Evolutionary conservation across 1,140 invertebrate species (phyloP), one percentile per base, ranked within the genome.

Genomic region (Drosophila pallidifrons): DNA sequence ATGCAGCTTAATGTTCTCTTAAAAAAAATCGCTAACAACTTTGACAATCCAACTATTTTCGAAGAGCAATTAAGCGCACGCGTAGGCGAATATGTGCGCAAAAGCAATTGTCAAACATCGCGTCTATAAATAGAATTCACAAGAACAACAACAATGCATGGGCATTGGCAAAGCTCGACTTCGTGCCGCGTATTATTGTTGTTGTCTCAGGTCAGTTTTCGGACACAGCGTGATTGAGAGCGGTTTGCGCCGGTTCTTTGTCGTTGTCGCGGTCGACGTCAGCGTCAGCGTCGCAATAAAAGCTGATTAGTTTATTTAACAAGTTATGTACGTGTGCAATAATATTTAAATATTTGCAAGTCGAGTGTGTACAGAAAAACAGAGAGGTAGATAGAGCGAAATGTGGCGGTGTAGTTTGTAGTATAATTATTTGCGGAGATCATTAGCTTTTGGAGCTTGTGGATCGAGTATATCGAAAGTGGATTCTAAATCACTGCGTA

Each of bases 121-220:
- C 16, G 46, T 55, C 30, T 55, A 35, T 55, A 13, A 54, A 54
- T 54, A 54, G 51, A 54, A 25, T 1, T n/a, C 25, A 32, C 8
- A 20, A 32, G 30, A 32, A 47, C 45, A 47, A 47, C 45, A 47
- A 47, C 45, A 47, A 16, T 2, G 13, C 1, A 46, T 6, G 30
- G 43, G 43, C 43, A 46, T 51, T 30, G 25, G 47, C 10, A 32
- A 55, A 55, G 52, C 52, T 35, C 7, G 32, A 55, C 32, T 55
- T 38, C 16, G n/a, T 55, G 28, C 5, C 10, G 25, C 20, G 49
- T 11, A 7, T 28, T 51, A 51, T 25, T 28, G 32, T 16, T 45
- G 15, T 70, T 70, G 74, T 5, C 38, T 41, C 0, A 55, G 67
- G 67, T 79, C 32, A 79, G 63, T 74, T 67, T 46, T n/a, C 35